Evolutionary conservation across 1,140 invertebrate genomes (phyloP).

Genomic region (Hypothenemus hampei): DNA sequence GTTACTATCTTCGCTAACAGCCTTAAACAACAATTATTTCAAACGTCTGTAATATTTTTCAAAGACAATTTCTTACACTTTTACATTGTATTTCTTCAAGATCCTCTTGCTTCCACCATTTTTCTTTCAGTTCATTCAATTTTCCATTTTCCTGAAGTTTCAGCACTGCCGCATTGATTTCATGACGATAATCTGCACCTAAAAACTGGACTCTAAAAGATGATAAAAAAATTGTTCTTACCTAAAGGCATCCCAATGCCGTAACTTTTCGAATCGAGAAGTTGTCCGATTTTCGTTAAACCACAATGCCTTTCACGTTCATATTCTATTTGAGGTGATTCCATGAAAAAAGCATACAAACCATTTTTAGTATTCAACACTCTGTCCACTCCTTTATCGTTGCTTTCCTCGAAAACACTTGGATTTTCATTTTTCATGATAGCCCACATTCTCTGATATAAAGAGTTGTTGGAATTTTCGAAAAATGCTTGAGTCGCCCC

Average conservation of each 20-base stretch:
- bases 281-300: conserved; percentile 68
- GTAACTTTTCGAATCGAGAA: conserved; percentile 78
- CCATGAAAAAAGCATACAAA: conserved; percentile 80
- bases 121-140: conserved; percentile 69
- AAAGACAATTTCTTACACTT: conserved; percentile 11
- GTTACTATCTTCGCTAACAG: conserved; percentile 34
- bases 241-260: conserved; percentile 71
- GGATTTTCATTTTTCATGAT: conserved; percentile 77
- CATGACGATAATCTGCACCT: conserved; percentile 57
- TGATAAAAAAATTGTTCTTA: conserved; percentile 42
- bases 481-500: conserved; percentile 78
- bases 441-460: conserved; percentile 64
- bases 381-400: conserved; percentile 77
- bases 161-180: conserved; percentile 69
- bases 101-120: conserved; percentile 77
- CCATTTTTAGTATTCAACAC: conserved; percentile 63
- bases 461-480: conserved; percentile 61
- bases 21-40: too few species aligned
- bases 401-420: conserved; percentile 73
- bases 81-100: conserved; percentile 38
- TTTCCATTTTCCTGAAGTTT: conserved; percentile 76
- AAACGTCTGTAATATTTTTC: too few species aligned
- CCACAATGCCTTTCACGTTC: conserved; percentile 71
- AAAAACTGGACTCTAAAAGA: neutral
- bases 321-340: conserved; percentile 77